Evolutionary conservation across 2,797 vertebrate genomes (phyloP), one percentile per base, ranked within the genome.

Genomic region (Vespertilio murinus): DNA sequence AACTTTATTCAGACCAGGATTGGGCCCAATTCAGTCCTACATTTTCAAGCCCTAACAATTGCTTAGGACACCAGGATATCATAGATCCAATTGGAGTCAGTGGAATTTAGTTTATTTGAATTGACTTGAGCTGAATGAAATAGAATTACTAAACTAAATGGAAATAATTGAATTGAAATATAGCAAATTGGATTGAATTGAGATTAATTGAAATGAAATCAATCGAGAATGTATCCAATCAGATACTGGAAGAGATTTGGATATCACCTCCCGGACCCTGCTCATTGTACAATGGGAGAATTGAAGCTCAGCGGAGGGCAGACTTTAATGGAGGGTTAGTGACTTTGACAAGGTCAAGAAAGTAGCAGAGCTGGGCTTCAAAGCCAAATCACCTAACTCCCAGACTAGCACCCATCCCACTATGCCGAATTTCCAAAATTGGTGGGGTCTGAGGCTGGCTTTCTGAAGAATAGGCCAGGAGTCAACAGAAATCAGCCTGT

Each of bases 91-190:
- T 87, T 82, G 84, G 64, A 97, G 77, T 96, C 95, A 67, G 56
- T 95, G 35, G 91, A 94, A 96, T 97, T 94, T 90, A 71, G 87
- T 94, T 95, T 95, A 97, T 96, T 91, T 96, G 96, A 96, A 95
- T 95, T 96, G 97, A 96, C 91, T 95, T 65, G 64, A 94, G 86
- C 77, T 17, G 91, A 96, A 95, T 71, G 87, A 95, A 97, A 97
- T 96, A 82, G 87, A 97, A 97, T 97, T 96, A 96, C 97, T 93
- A 95, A 93, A 95, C 93, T 97, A 93, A 97, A 97, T 96, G 96
- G 93, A 95, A 96, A 96, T 97, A 97, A 97, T 96, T 95, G 91
- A 96, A 97, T 96, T 96, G 94, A 96, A 97, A 97, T 97, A 95
- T 93, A 94, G 56, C 94, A 96, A 96, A 97, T 95, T 97, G 69